Percentiles rank a stretch among this genome's conserved stretches.
These are phyloP conservation scores for Philantomba maxwellii DNA, from an alignment of 2,113 vertebrate genomes.

Conservation along the genomic window DNA sequence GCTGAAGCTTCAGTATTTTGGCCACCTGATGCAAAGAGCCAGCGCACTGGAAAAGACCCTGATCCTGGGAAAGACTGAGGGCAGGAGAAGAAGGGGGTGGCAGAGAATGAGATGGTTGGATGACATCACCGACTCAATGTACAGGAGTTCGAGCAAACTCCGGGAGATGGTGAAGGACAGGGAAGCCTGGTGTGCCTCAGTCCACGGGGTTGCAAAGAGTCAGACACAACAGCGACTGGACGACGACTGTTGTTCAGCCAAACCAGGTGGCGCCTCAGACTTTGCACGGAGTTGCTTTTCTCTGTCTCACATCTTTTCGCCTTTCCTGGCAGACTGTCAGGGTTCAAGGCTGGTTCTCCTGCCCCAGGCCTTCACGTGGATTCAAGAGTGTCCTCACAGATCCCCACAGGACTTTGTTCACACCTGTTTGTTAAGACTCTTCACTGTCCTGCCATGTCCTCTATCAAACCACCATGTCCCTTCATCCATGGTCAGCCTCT, in stretches of 20 bases:
- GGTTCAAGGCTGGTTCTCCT: background rate
- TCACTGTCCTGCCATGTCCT: too few relatives aligned
- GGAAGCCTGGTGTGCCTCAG: background rate
- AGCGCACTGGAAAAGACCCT: background rate
- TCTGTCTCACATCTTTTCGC: rapidly evolving
- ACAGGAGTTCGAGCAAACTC: background rate
- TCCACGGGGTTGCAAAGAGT: background rate
- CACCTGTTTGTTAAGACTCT: background rate
- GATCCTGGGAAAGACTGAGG: background rate
- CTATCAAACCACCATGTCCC: background rate
- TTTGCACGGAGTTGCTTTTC: background rate
- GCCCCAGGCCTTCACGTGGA: background rate
- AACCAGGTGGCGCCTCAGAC: rapidly evolving
- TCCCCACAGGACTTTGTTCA: background rate
- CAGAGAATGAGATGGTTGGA: background rate
- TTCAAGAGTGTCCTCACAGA: background rate
- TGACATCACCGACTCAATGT: background rate
- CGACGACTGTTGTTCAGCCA: rapidly evolving
- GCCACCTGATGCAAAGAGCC: background rate
- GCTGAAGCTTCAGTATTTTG: background rate
- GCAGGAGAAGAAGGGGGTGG: background rate
- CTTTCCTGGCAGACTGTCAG: background rate
- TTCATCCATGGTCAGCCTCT: too few relatives aligned
- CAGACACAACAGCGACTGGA: background rate
- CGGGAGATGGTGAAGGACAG: background rate